Evolutionary conservation across 2,888 invertebrate genomes (phyloP), one percentile per base, ranked within the genome.

Genomic region (Campopleginae sp.): DNA sequence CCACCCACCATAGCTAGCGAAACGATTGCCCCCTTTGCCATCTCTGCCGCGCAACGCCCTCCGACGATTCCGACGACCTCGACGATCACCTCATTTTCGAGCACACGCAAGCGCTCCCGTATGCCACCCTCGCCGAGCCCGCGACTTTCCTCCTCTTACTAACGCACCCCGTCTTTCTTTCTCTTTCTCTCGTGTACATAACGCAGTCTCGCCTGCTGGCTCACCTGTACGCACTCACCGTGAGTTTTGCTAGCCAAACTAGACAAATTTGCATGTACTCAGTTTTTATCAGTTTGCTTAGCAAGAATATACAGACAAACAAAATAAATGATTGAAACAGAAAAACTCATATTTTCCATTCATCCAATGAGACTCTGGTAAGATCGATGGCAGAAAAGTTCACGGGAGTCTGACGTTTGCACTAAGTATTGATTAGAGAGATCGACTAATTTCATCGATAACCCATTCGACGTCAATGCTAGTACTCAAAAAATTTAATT

Each of bases 51-150:
- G 80, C 86, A 83, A 87, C 87, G 83, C 88, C 79, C 86, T 87
- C 86, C 84, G 87, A 79, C 87, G 79, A 85, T 84, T 86, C 86
- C 82, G 77, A 75, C 81, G 87, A 88, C 85, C 88, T 86, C 88
- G 87, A 86, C 89, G 90, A 89, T 88, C 88, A 88, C 91, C 92
- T 93, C 93, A 93, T 93, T 93, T 93, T 93, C 93, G 91, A 90
- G 92, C 90, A 91, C 91, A 92, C 93, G 92, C 93, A 93, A 92
- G 92, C 93, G 93, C 92, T 88, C 88, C 88, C 83, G 80, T 54
- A 85, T 23, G 66, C 80, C 88, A 87, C 87, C 88, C 88, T 88
- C 86, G 51, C 83, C 86, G 86, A 78, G 65, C 79, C 46, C 51
- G 61, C 51, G 61, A 48, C 72, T 71, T 79, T 51, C 48, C 80